phyloP scores from a whole-genome alignment of 2,888 invertebrate species.

The Troides oblongomaculatus region DNA sequence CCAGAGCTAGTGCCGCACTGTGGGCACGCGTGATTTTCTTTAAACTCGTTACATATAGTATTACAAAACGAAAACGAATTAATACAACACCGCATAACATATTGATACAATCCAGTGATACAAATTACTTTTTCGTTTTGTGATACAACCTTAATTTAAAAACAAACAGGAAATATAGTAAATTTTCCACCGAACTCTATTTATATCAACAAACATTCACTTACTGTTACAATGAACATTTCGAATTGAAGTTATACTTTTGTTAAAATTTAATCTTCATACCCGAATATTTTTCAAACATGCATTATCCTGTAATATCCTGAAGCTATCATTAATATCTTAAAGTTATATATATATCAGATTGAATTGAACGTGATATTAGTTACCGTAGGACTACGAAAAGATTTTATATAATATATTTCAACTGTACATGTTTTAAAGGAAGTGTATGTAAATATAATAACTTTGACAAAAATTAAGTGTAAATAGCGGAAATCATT shows the following conservation, averaged over 20 bases:
- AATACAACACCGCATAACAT: not conserved
- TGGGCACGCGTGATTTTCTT: conserved; percentile 57
- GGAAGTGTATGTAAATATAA: conserved; percentile 62
- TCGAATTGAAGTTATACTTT: conserved; percentile 44
- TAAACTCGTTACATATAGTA: conserved; percentile 33
- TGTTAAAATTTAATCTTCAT: conserved; percentile 29
- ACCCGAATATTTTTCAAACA: not conserved
- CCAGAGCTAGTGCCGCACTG: conserved; percentile 81
- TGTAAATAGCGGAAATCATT: conserved; percentile 63
- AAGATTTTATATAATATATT: conserved; percentile 36
- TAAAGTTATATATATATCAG: conserved; percentile 33
- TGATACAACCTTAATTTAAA: conserved; percentile 50
- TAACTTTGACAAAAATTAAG: conserved; percentile 47
- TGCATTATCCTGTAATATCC: too few relatives aligned
- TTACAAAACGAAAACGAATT: conserved; percentile 58
- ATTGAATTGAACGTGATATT: conserved; percentile 66
- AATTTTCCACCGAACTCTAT: conserved; percentile 58
- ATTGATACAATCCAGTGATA: not conserved
- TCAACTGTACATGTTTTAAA: conserved; percentile 42
- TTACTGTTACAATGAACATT: conserved; percentile 30
- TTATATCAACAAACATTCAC: conserved; percentile 48
- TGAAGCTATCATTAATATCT: not conserved
- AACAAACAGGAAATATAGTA: conserved; percentile 45
- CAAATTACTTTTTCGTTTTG: conserved; percentile 58
- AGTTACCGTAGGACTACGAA: conserved; percentile 66